These are phyloP conservation scores for Antennarius maculatus DNA, from an alignment of 2,797 vertebrate genomes.

Conservation along the genomic window DNA sequence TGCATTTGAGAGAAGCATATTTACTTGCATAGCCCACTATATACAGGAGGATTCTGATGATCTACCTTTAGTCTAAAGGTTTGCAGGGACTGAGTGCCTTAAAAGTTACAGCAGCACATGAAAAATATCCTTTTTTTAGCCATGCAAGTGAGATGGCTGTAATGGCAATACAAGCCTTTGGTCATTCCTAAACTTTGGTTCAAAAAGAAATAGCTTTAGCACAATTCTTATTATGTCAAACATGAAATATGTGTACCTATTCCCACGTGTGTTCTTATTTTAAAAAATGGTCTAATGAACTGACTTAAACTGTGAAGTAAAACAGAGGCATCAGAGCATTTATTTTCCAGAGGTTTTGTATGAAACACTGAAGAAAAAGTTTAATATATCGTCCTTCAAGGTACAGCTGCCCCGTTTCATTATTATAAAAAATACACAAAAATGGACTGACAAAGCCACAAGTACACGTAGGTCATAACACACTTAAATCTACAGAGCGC, in stretches of 20 bases:
- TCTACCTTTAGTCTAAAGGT: too few species aligned
- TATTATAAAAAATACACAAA: too few species aligned
- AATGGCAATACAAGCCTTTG: background rate
- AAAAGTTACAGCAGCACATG: background rate
- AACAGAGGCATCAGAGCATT: background rate
- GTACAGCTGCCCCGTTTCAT: background rate
- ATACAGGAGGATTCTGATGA: too few species aligned
- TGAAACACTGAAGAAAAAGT: background rate
- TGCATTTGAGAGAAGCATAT: too few species aligned
- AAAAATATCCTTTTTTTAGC: background rate
- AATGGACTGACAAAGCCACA: too few species aligned
- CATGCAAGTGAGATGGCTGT: background rate
- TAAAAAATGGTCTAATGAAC: background rate
- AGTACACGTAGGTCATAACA: too few species aligned
- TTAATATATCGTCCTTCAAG: background rate
- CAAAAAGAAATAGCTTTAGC: too few species aligned
- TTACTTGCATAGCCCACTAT: too few species aligned
- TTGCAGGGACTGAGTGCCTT: background rate
- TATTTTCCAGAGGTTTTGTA: background rate
- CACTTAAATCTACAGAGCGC: too few species aligned
- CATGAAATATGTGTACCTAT: too few species aligned
- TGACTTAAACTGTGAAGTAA: background rate
- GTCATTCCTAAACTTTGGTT: background rate
- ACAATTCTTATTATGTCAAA: background rate
- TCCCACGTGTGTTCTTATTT: too few species aligned